Evolutionary conservation across 2,113 vertebrate genomes (phyloP), one percentile per base, ranked within the genome.

Genomic region (Lampris incognitus): DNA sequence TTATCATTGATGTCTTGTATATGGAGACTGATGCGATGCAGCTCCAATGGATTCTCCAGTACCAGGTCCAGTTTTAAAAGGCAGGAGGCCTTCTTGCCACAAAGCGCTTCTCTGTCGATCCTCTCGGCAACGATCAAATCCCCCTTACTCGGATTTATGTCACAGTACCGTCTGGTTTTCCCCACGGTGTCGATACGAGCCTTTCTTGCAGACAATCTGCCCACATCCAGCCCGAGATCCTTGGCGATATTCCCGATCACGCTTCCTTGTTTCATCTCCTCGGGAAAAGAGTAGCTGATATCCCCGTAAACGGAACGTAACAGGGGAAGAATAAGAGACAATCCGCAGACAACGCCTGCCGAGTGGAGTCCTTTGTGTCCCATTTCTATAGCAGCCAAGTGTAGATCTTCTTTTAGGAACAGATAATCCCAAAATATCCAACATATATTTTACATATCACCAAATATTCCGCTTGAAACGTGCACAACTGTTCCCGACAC

Each of bases 1-100:
- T 95, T 94, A 51, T 95, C 94, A 80, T 95, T 95, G 48, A 95
- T 78, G 63, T 95, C 94, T 52, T 85, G 85, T 3, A 95, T 63
- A 44, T 87, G 85, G 1, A 95, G 74, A 39, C 4, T 41, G 5
- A 91, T 72, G 81, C 56, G 69, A 75, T 87, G 61, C 65, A 89
- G 3, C 39, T 91, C 82, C 52, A 91, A 44, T 0, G 80, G 87
- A 64, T 75, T 81, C 8, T 82, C 85, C 1, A 81, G 39, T 7
- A 95, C 82, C 10, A 81, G 81, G 51, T 95, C 95, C 60, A 92
- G 84, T n/a, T 92, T 89, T 65, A 95, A 65, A 6, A 73, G 52
- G 39, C 95, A 95, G 0, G 72, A 68, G 1, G 82, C n/a, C 61
- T 74, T 87, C 72, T 74, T 64, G 38, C 88, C 88, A 64, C 94